Evolutionary conservation across 2,888 invertebrate species (phyloP).

Genomic region (Athalia circularis): DNA sequence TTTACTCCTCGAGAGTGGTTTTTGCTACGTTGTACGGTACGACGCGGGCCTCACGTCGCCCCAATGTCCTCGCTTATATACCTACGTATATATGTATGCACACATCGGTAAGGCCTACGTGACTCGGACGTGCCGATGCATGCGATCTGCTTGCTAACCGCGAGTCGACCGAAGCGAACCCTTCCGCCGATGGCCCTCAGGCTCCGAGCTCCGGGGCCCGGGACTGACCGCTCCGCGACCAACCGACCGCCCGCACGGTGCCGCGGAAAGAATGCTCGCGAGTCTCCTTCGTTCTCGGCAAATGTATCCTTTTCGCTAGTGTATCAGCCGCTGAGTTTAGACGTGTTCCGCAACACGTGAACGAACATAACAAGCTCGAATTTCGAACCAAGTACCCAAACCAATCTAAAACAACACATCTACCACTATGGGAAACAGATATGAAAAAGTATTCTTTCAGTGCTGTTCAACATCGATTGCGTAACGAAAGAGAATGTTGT

Average conservation of each 20-base stretch:
- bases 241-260: constrained; percentile 14
- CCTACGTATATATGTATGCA: constrained; percentile 35
- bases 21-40: constrained; percentile 61
- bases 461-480: background rate
- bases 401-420: too few species aligned
- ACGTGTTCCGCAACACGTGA: constrained; percentile 15
- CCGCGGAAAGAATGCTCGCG: constrained; percentile 1
- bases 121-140: constrained; percentile 70
- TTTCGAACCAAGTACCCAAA: background rate
- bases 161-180: constrained; percentile 39
- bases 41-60: constrained; percentile 49
- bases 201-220: constrained; percentile 9
- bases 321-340: background rate
- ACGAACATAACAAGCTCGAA: constrained; percentile 4
- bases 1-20: constrained; percentile 57
- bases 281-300: constrained; percentile 10
- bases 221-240: background rate
- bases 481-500: background rate
- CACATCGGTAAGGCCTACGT: constrained; percentile 57
- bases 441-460: background rate
- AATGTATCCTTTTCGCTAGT: constrained; percentile 7
- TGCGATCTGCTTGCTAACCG: constrained; percentile 71
- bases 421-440: background rate
- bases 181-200: constrained; percentile 23
- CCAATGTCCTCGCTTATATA: constrained; percentile 52